phyloP scores from a whole-genome alignment of 2,797 vertebrate species.

The Hyperoplus immaculatus region DNA sequence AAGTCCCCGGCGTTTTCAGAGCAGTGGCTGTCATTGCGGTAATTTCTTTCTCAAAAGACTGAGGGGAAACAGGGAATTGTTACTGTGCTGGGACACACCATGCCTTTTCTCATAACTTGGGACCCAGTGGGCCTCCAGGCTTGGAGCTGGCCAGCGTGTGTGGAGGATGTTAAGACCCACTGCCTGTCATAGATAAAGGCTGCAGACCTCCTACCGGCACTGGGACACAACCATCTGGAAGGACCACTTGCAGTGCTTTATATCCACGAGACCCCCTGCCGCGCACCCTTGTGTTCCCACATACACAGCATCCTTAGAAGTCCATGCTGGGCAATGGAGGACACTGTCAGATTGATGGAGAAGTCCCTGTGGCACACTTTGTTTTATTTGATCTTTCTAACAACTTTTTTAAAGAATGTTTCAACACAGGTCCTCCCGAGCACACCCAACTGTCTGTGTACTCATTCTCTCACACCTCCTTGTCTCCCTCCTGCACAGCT shows the following conservation, averaged over 20 bases:
- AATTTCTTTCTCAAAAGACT: conserved; percentile 58
- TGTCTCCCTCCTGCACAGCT: conserved; percentile 40
- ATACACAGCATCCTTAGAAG: conserved; percentile 47
- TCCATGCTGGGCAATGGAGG: conserved; percentile 62
- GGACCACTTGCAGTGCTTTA: conserved; percentile 70
- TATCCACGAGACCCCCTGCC: conserved; percentile 55
- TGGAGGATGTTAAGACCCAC: conserved; percentile 74
- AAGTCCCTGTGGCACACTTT: conserved; percentile 66
- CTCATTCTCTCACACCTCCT: conserved; percentile 40
- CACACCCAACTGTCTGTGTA: conserved; percentile 26
- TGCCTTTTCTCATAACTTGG: conserved; percentile 48
- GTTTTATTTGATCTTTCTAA: conserved; percentile 51
- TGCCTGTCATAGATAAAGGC: conserved; percentile 76
- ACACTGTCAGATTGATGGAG: conserved; percentile 73
- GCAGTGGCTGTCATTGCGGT: conserved; percentile 51
- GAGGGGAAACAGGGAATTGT: conserved; percentile 60
- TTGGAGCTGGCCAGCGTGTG: conserved; percentile 55
- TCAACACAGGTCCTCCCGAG: conserved; percentile 36
- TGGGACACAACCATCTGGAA: conserved; percentile 81
- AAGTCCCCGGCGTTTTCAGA: conserved; percentile 48
- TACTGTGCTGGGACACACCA: conserved; percentile 57
- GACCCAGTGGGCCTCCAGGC: conserved; percentile 52
- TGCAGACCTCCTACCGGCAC: conserved; percentile 75
- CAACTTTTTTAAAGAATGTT: conserved; percentile 53
- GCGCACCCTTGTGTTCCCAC: conserved; percentile 41